Conservation (phyloP, 2,797 vertebrate genomes). For the Pygocentrus nattereri region DNA sequence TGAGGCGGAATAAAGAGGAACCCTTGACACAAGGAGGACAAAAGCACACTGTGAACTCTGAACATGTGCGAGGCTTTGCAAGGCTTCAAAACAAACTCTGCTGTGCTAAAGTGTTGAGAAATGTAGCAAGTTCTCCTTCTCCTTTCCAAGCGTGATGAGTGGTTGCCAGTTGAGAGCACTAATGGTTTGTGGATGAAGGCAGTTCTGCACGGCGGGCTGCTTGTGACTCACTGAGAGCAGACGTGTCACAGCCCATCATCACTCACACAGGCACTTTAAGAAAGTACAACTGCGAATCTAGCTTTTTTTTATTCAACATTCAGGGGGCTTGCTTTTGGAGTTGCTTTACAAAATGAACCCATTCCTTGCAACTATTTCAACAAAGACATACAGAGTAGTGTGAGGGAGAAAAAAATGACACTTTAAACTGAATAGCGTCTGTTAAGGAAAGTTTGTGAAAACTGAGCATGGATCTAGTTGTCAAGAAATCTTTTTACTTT, state of each 20-base stretch:
- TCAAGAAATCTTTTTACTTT: constrained; percentile 54
- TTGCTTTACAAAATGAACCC: constrained; percentile 70
- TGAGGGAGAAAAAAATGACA: constrained; percentile 57
- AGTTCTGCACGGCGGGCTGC: constrained; percentile 65
- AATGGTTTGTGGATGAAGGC: constrained; percentile 72
- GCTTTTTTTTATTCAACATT: constrained; percentile 66
- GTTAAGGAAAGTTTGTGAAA: constrained; percentile 72
- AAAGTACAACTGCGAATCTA: constrained; percentile 74
- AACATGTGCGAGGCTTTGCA: constrained; percentile 64
- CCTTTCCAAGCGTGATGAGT: constrained; percentile 64
- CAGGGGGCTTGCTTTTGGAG: constrained; percentile 61
- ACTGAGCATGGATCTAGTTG: constrained; percentile 67
- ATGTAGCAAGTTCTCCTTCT: constrained; percentile 62
- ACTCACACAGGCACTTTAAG: constrained; percentile 64
- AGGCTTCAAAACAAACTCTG: constrained; percentile 75
- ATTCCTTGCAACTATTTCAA: constrained; percentile 76
- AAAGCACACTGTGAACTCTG: constrained; percentile 66
- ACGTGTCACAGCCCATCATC: constrained; percentile 77
- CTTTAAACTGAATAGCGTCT: constrained; percentile 64
- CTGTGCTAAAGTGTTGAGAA: constrained; percentile 63
- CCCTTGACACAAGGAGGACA: constrained; percentile 62
- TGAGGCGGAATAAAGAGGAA: constrained; percentile 55
- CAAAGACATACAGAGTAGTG: constrained; percentile 56
- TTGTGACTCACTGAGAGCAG: constrained; percentile 69
- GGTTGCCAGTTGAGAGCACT: constrained; percentile 68